phyloP scores from a whole-genome alignment of 2,888 invertebrate species.

The Drosophila fulvimacula region DNA sequence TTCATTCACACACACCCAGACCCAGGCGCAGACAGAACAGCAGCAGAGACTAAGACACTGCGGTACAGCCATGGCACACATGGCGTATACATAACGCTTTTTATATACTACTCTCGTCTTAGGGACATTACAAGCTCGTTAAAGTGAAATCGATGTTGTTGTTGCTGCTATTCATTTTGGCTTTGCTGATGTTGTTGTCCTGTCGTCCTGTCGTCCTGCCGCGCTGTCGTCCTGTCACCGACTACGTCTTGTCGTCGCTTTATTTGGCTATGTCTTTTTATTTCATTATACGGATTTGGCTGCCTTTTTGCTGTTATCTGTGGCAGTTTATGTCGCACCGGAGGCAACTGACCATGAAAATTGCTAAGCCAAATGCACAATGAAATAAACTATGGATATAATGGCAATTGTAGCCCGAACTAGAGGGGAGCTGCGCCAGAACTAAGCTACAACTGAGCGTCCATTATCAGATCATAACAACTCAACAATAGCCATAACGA shows the following conservation, averaged over 20 bases:
- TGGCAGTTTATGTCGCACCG: conserved; percentile 71
- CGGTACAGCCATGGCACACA: conserved; percentile 41
- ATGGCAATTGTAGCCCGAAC: conserved; percentile 39
- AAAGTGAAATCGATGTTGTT: conserved; percentile 79
- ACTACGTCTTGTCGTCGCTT: conserved; percentile 52
- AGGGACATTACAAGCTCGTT: conserved; percentile 79
- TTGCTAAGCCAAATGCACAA: conserved; percentile 60
- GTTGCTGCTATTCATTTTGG: conserved; percentile 49
- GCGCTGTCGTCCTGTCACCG: conserved; percentile 2
- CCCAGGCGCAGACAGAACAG: conserved; percentile 8
- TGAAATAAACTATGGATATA: conserved; percentile 52
- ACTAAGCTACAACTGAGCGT: conserved; percentile 36
- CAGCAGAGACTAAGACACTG: conserved; percentile 17
- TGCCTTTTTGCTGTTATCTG: conserved; percentile 78
- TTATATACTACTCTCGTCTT: conserved; percentile 77
- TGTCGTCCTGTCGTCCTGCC: conserved; percentile 1
- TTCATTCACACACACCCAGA: conserved; percentile 61
- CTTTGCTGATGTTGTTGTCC: conserved; percentile 21
- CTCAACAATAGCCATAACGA: conserved; percentile 23
- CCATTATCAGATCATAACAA: conserved; percentile 53
- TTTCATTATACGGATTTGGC: conserved; percentile 74
- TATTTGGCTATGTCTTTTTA: conserved; percentile 75
- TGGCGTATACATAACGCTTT: conserved; percentile 75
- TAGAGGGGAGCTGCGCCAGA: neutral
- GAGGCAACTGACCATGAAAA: conserved; percentile 60